These are phyloP conservation scores for Sitophilus oryzae DNA, from an alignment of 1,140 invertebrate species.

Conservation along the genomic window DNA sequence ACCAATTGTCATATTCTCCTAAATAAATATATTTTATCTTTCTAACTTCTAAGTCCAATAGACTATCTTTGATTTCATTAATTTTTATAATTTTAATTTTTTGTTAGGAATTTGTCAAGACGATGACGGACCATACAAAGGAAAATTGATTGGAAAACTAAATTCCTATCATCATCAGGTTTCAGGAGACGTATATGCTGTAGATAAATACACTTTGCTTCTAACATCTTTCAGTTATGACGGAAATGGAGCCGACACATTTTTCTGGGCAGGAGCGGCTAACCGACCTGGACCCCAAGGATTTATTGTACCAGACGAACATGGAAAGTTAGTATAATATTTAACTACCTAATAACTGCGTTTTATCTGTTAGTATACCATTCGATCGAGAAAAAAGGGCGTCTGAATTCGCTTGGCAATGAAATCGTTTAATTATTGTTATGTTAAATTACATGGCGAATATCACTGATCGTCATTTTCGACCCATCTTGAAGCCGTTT, in stretches of 20 bases:
- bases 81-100: neutral
- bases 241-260: constrained; percentile 84
- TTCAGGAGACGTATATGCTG: constrained; percentile 81
- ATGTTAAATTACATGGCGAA: too few species aligned
- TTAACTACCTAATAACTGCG: too few species aligned
- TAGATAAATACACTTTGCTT: constrained; percentile 79
- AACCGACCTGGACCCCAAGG: constrained; percentile 83
- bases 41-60: too few species aligned
- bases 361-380: too few species aligned
- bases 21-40: too few species aligned
- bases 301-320: constrained; percentile 84
- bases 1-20: too few species aligned
- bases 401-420: too few species aligned
- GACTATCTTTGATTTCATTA: too few species aligned
- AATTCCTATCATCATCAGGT: constrained; percentile 91
- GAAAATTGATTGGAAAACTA: constrained; percentile 76
- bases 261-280: constrained; percentile 87
- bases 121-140: constrained; percentile 67
- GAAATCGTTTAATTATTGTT: too few species aligned
- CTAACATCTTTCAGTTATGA: constrained; percentile 84
- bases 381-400: too few species aligned
- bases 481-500: too few species aligned
- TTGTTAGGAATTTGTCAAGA: constrained; percentile 39
- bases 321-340: constrained; percentile 66
- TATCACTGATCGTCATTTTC: too few species aligned